phyloP scores from a whole-genome alignment of 2,113 vertebrate species.

The Engystomops pustulosus region DNA sequence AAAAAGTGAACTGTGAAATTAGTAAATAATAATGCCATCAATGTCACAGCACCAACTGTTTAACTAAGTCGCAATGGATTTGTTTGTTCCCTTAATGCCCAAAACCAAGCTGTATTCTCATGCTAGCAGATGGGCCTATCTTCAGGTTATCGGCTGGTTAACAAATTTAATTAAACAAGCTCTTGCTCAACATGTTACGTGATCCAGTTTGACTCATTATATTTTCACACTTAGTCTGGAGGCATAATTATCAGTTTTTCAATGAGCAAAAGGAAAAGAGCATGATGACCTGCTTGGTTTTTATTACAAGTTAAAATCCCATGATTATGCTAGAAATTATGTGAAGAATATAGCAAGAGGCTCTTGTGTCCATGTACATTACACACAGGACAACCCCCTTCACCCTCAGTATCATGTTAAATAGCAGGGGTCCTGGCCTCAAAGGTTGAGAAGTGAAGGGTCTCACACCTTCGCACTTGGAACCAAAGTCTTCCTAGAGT shows the following conservation, averaged over 20 bases:
- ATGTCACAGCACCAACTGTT: neutral
- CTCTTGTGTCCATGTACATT: too few species aligned
- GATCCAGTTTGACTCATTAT: conserved; percentile 42
- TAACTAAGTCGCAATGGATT: neutral
- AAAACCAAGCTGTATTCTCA: neutral
- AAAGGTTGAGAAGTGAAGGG: too few species aligned
- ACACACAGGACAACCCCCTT: too few species aligned
- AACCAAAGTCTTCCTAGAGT: too few species aligned
- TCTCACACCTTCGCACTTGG: too few species aligned
- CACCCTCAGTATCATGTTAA: too few species aligned
- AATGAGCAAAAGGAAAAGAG: neutral
- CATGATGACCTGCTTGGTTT: neutral
- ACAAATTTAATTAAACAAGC: conserved; percentile 40
- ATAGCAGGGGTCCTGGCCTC: too few species aligned
- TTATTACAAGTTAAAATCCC: neutral
- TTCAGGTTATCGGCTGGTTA: conserved; percentile 19
- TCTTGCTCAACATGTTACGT: conserved; percentile 33
- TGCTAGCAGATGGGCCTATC: conserved; percentile 12
- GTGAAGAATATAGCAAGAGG: too few species aligned
- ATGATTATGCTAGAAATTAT: too few species aligned
- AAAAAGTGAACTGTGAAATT: too few species aligned
- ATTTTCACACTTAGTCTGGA: conserved; percentile 18
- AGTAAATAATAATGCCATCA: neutral
- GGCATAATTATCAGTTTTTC: conserved; percentile 19
- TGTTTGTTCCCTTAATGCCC: neutral